These are phyloP conservation scores for Drosophila mimetica DNA, from an alignment of 2,888 invertebrate genomes.

Conservation along the genomic window DNA sequence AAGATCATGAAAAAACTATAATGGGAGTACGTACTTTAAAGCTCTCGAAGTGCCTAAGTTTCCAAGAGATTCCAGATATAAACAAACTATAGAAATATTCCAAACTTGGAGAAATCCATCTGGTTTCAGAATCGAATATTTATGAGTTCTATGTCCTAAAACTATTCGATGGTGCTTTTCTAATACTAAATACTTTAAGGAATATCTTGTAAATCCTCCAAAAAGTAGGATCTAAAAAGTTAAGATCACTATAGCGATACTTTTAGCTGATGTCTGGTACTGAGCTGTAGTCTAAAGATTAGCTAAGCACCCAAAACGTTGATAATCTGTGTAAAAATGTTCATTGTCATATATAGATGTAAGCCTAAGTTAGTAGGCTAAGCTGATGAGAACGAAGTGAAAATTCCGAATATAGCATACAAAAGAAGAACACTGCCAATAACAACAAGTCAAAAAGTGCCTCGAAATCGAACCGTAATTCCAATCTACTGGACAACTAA, in stretches of 20 bases:
- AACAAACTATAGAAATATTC: not conserved
- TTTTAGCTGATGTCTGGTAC: slow-evolving; percentile 8
- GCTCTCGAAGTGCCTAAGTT: too few relatives aligned
- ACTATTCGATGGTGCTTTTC: not conserved
- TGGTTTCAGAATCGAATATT: not conserved
- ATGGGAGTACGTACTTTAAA: too few relatives aligned
- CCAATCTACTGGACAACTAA: slow-evolving; percentile 7
- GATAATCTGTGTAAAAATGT: slow-evolving; percentile 36
- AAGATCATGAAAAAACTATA: too few relatives aligned
- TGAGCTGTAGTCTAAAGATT: slow-evolving; percentile 10
- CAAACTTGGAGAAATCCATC: not conserved
- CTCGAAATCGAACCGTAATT: slow-evolving; percentile 15
- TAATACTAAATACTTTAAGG: too few relatives aligned
- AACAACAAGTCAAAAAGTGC: slow-evolving; percentile 11
- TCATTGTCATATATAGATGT: slow-evolving; percentile 26
- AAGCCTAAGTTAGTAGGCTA: slow-evolving; percentile 27
- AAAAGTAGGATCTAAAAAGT: not conserved
- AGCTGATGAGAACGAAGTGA: slow-evolving; percentile 1
- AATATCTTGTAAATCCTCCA: not conserved
- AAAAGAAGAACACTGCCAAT: slow-evolving; percentile 27
- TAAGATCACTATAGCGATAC: not conserved
- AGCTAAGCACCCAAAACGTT: slow-evolving; percentile 36
- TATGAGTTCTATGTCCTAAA: too few relatives aligned
- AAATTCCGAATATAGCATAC: slow-evolving; percentile 45
- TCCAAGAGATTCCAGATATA: too few relatives aligned